phyloP scores from a whole-genome alignment of 2,113 vertebrate genomes.

The Rhegmatorhina hoffmannsi region DNA sequence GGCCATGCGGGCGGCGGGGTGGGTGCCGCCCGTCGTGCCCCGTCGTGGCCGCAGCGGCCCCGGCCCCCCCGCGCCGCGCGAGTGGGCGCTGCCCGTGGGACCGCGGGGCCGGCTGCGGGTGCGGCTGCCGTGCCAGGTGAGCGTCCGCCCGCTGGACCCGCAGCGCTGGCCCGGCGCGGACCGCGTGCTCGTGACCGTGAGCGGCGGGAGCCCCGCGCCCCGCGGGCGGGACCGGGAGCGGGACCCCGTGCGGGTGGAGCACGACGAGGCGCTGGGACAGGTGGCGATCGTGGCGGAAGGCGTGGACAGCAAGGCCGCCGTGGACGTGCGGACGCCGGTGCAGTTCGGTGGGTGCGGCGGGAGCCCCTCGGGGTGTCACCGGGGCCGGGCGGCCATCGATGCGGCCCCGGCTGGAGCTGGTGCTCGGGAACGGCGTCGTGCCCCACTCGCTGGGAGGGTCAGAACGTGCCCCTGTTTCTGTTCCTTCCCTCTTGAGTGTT shows the following conservation, averaged over 20 bases:
- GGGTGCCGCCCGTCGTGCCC: no score
- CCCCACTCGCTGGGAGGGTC: not conserved
- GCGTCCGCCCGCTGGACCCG: conserved; percentile 81
- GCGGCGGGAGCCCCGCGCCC: conserved; percentile 39
- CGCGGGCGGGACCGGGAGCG: not conserved
- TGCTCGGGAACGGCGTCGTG: rapidly evolving
- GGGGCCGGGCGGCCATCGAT: not conserved
- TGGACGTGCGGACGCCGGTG: conserved; percentile 82
- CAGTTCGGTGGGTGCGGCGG: conserved; percentile 83
- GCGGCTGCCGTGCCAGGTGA: conserved; percentile 81
- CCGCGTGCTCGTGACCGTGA: conserved; percentile 77
- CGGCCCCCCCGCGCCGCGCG: no score
- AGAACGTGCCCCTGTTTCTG: rapidly evolving
- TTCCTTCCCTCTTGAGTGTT: rapidly evolving
- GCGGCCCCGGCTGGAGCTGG: no score
- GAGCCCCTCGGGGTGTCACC: rapidly evolving
- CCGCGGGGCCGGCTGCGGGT: conserved; percentile 78
- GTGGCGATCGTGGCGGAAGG: conserved; percentile 72
- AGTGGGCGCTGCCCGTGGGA: no score
- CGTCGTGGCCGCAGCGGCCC: no score
- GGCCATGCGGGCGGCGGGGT: not conserved
- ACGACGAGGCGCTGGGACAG: conserved; percentile 78
- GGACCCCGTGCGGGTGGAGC: conserved; percentile 75
- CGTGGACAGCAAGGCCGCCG: conserved; percentile 66
- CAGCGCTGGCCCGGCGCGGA: conserved; percentile 78